Percentiles rank a stretch among this genome's conserved stretches.
These are phyloP conservation scores for Chloebia gouldiae DNA, from an alignment of 2,113 vertebrate species.

Conservation along the genomic window DNA sequence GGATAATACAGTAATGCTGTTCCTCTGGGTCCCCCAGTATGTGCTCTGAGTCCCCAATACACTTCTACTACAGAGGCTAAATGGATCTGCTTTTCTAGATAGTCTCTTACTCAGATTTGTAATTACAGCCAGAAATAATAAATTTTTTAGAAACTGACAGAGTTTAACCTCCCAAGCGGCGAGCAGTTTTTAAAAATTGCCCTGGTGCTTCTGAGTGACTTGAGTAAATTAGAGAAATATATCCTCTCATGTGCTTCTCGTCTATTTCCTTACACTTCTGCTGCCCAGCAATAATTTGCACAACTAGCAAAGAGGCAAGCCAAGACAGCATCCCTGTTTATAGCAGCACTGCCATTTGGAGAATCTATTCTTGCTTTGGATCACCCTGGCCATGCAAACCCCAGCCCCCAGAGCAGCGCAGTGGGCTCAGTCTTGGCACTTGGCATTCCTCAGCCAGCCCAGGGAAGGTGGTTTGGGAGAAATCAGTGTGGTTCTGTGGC, in stretches of 20 bases:
- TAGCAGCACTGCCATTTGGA: neutral
- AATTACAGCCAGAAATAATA: neutral
- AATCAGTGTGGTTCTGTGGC: neutral
- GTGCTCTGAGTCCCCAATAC: neutral
- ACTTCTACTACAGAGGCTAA: neutral
- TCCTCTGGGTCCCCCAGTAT: neutral
- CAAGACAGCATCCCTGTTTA: neutral
- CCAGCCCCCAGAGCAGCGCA: neutral
- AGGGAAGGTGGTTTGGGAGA: neutral
- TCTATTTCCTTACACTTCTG: neutral
- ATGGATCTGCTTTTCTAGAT: neutral
- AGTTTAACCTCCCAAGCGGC: neutral
- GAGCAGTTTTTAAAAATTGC: neutral
- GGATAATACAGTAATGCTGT: rapidly evolving
- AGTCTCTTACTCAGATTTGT: neutral
- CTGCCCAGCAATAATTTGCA: neutral
- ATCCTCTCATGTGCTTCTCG: neutral
- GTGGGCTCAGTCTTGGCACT: neutral
- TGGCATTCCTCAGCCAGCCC: neutral
- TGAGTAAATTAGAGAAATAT: neutral
- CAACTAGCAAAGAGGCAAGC: neutral
- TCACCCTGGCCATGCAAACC: neutral
- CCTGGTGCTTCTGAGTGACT: neutral
- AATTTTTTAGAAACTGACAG: neutral
- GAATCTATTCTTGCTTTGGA: neutral